These are phyloP conservation scores for Achatina immaculata DNA, from an alignment of 1,140 invertebrate genomes.

Conservation along the genomic window DNA sequence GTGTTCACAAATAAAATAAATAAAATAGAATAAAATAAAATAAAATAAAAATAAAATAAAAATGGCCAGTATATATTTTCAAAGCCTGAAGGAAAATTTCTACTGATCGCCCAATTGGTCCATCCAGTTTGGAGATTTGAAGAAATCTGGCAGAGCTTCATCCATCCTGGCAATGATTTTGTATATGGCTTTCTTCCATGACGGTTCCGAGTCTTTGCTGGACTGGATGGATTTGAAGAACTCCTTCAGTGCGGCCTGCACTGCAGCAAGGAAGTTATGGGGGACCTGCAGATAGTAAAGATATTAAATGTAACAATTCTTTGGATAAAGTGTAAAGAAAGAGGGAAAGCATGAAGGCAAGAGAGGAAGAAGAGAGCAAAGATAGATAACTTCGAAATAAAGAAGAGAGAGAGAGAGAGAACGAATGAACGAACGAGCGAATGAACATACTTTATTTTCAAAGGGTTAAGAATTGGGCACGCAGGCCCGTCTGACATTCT, in stretches of 20 bases:
- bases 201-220: constrained; percentile 96
- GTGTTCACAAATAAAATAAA: no score
- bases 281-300: constrained; percentile 88
- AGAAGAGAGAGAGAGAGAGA: no score
- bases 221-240: constrained; percentile 98
- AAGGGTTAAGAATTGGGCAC: no score
- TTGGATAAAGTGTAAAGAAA: background rate
- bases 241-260: constrained; percentile 96
- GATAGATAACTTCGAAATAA: background rate
- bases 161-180: constrained; percentile 99
- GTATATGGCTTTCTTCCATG: constrained; percentile 99
- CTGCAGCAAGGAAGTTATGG: constrained; percentile 94
- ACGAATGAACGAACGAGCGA: no score
- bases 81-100: no score
- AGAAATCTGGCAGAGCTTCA: constrained; percentile 98
- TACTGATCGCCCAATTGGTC: constrained; percentile 84
- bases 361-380: background rate
- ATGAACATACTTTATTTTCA: no score
- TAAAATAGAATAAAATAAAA: no score
- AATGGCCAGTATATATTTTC: no score
- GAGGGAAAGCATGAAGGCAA: no score
- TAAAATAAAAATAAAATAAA: no score
- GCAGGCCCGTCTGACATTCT: no score
- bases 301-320: constrained; percentile 21
- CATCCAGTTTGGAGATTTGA: constrained; percentile 99